These are phyloP conservation scores for Drosophila sucinea DNA, from an alignment of 1,140 invertebrate genomes.

Conservation along the genomic window DNA sequence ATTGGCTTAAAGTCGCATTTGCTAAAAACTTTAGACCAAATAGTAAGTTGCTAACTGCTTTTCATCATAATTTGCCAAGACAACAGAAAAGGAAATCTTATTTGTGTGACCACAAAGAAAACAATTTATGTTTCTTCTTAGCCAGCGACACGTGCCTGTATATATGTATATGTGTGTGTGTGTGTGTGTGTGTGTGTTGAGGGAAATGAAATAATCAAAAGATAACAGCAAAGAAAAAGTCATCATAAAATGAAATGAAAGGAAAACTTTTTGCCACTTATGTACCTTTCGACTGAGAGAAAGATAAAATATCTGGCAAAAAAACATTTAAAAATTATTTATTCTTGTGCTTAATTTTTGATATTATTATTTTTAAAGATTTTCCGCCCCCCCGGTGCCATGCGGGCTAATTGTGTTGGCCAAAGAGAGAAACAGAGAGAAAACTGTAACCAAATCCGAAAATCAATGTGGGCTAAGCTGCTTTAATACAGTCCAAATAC, in stretches of 20 bases:
- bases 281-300: constrained; percentile 1
- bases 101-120: constrained; percentile 30
- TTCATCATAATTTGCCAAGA: constrained; percentile 70
- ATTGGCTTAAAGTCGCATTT: constrained; percentile 21
- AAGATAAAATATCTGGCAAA: not conserved
- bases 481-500: constrained; percentile 69
- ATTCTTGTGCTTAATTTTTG: not conserved
- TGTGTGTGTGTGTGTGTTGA: constrained; percentile 36
- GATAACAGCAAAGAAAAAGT: constrained; percentile 59
- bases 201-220: constrained; percentile 78
- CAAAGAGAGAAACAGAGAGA: not conserved
- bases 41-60: constrained; percentile 24
- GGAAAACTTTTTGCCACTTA: not conserved
- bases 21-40: constrained; percentile 10
- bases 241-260: constrained; percentile 23
- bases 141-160: constrained; percentile 35
- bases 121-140: constrained; percentile 26
- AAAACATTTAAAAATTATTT: not conserved
- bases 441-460: constrained; percentile 12
- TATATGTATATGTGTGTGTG: not conserved
- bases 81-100: constrained; percentile 31
- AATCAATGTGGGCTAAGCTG: constrained; percentile 11
- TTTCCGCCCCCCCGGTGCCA: not conserved
- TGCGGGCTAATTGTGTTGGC: constrained; percentile 31
- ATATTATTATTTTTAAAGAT: not conserved